Percentiles rank a stretch among this genome's conserved stretches.
Evolutionary conservation across 2,113 vertebrate species (phyloP).

Genomic region (Bettongia penicillata): DNA sequence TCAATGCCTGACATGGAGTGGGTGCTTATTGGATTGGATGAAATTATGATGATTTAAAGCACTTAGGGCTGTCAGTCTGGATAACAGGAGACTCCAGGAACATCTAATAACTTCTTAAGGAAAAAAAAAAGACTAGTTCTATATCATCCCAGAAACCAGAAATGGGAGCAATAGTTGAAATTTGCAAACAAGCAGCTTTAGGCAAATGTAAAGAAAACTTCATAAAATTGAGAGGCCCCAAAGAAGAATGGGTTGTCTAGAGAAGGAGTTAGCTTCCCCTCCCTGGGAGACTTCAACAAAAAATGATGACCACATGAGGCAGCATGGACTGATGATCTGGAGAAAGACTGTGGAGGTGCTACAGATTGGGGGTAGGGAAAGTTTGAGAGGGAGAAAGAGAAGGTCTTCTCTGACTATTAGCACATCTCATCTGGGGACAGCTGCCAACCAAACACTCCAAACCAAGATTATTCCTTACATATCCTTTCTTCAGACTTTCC

Average conservation of each 20-base stretch:
- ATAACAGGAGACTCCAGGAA: not conserved
- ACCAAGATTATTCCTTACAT: not conserved
- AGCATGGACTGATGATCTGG: not conserved
- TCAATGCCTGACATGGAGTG: too few relatives aligned
- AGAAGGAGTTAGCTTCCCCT: not conserved
- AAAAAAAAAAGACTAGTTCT: not conserved
- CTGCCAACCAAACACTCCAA: not conserved
- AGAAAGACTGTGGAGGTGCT: not conserved
- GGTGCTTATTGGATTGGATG: not conserved
- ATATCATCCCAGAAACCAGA: not conserved
- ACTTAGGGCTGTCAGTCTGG: not conserved
- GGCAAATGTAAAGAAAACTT: not conserved
- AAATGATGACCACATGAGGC: not conserved
- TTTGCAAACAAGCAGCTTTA: not conserved
- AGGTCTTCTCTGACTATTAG: not conserved
- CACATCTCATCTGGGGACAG: not conserved
- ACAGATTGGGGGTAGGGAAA: not conserved
- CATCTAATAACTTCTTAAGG: not conserved
- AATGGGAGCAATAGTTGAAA: not conserved
- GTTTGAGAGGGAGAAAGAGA: not conserved
- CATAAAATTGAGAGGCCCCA: not conserved
- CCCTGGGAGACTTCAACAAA: not conserved
- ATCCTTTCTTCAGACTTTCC: not conserved
- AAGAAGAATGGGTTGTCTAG: not conserved
- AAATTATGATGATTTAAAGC: not conserved